A percentile compares a stretch with the other conserved stretches of the same genome.
phyloP scores from a whole-genome alignment of 2,888 invertebrate genomes.

The Ichneumoninae sp. region DNA sequence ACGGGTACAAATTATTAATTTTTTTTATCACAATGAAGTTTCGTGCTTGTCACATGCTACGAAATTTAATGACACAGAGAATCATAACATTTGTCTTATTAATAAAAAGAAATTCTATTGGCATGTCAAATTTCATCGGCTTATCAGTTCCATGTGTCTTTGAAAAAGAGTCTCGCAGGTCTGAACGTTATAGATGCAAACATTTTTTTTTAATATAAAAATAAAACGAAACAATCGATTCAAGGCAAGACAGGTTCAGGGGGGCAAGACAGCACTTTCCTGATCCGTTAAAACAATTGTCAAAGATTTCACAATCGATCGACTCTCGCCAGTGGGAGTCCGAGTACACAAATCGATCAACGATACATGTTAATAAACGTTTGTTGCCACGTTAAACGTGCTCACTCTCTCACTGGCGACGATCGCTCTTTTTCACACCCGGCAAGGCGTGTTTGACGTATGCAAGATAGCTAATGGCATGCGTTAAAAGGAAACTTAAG shows the following conservation, averaged over 20 bases:
- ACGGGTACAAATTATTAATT: background rate
- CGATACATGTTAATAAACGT: background rate
- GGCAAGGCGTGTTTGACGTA: constrained; percentile 32
- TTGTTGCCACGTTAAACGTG: background rate
- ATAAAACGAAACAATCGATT: constrained; percentile 36
- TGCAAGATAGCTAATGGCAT: constrained; percentile 76
- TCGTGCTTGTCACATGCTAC: constrained; percentile 23
- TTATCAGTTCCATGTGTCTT: background rate
- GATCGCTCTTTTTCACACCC: constrained; percentile 33
- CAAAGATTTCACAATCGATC: constrained; percentile 33
- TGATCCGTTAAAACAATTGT: constrained; percentile 37
- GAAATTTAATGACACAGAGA: constrained; percentile 9
- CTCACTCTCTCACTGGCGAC: constrained; percentile 49
- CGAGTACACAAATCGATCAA: background rate
- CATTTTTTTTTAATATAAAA: background rate
- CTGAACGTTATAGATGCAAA: constrained; percentile 4
- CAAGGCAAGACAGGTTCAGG: constrained; percentile 36
- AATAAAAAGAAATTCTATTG: background rate
- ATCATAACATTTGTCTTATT: constrained; percentile 25
- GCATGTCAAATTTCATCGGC: background rate
- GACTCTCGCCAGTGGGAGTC: constrained; percentile 40
- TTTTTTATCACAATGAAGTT: constrained; percentile 2
- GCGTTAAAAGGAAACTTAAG: constrained; percentile 74
- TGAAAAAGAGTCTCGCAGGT: background rate
- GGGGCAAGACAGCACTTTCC: constrained; percentile 29